A percentile compares a stretch with the other conserved stretches of the same genome.
Conservation (phyloP, 2,797 vertebrate species). For the Garrulus glandarius region DNA sequence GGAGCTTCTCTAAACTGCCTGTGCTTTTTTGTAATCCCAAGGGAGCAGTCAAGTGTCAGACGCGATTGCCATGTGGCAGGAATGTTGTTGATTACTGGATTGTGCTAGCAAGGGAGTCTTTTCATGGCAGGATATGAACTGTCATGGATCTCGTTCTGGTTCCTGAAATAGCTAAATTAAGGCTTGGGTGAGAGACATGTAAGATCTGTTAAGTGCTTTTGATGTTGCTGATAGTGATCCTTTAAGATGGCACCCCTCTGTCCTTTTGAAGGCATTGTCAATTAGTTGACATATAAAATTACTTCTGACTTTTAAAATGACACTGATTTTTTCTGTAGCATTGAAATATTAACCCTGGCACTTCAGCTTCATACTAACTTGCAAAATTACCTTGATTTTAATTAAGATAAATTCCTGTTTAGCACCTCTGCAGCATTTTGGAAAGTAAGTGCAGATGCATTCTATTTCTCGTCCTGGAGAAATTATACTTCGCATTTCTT, state of each 20-base stretch:
- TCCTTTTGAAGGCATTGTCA: neutral
- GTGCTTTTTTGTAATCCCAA: neutral
- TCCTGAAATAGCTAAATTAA: neutral
- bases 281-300: neutral
- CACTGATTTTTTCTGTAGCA: neutral
- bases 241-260: neutral
- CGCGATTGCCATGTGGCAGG: neutral
- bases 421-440: neutral
- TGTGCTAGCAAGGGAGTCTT: neutral
- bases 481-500: constrained; percentile 29
- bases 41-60: neutral
- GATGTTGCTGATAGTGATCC: neutral
- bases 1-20: neutral
- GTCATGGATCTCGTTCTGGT: neutral
- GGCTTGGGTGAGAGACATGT: neutral
- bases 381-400: constrained; percentile 52
- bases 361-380: neutral
- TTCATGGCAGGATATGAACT: neutral
- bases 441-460: neutral
- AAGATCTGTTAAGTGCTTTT: neutral
- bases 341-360: constrained; percentile 12
- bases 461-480: neutral
- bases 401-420: constrained; percentile 48
- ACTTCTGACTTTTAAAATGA: neutral
- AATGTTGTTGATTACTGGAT: neutral